Conservation (phyloP, 2,888 invertebrate species). For the Coleophora flavipennella region DNA sequence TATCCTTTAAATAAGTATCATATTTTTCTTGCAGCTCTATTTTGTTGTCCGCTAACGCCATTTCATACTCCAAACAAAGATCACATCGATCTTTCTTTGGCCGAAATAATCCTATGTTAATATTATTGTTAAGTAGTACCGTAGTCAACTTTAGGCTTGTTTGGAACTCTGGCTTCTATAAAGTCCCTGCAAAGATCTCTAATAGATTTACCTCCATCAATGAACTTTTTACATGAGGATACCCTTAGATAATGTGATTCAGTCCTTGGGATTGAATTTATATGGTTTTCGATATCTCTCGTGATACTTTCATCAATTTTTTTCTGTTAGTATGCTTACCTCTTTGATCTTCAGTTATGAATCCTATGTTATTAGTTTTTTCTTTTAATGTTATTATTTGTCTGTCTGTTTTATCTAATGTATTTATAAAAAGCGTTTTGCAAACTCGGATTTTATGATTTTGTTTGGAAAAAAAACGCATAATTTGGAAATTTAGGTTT, state of each 20-base stretch:
- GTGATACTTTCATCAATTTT: not conserved
- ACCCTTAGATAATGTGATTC: slow-evolving; percentile 7
- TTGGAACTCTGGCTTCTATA: not conserved
- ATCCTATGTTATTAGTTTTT: not conserved
- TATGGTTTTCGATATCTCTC: not conserved
- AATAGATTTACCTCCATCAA: slow-evolving; percentile 3
- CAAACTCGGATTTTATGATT: not conserved
- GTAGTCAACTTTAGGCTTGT: not conserved
- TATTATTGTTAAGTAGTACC: slow-evolving; percentile 1
- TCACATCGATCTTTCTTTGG: slow-evolving; percentile 14
- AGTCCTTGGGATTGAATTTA: not conserved
- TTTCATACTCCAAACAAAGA: slow-evolving; percentile 7
- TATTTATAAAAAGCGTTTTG: no score
- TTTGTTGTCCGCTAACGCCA: not conserved
- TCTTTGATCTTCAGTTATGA: not conserved
- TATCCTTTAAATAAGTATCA: slow-evolving; percentile 8
- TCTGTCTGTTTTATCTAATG: not conserved
- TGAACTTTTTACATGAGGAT: slow-evolving; percentile 3
- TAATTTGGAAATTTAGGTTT: not conserved
- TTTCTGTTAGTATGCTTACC: not conserved
- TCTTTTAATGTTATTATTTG: not conserved
- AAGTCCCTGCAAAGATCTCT: slow-evolving; percentile 2
- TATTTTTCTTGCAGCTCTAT: slow-evolving; percentile 3
- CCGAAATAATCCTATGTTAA: slow-evolving; percentile 2
- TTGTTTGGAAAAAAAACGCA: not conserved